These are phyloP conservation scores for Argya squamiceps DNA, from an alignment of 2,797 vertebrate species.

Conservation along the genomic window DNA sequence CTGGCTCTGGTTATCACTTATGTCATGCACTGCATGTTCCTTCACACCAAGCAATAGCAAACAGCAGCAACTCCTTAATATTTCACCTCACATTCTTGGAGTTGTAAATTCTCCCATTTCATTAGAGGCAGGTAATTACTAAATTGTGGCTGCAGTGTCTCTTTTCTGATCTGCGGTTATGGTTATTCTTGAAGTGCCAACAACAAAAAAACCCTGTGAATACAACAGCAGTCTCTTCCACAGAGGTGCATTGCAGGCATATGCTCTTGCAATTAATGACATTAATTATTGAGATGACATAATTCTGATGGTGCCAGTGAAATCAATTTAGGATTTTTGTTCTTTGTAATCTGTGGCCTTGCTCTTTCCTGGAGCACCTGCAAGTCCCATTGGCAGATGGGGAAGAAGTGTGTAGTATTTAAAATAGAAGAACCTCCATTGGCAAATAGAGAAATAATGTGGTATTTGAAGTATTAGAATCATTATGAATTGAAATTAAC, in stretches of 20 bases:
- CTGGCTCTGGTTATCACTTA: not conserved
- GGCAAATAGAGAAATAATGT: not conserved
- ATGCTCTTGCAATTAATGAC: not conserved
- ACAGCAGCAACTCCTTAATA: not conserved
- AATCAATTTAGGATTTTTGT: not conserved
- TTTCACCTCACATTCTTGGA: not conserved
- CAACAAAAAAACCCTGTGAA: not conserved
- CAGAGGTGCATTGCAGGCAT: not conserved
- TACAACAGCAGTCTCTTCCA: not conserved
- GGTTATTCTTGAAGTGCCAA: not conserved
- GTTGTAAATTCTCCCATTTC: not conserved
- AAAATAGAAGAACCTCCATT: not conserved
- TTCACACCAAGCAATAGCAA: not conserved
- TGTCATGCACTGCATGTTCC: not conserved
- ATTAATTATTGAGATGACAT: not conserved
- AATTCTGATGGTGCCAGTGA: not conserved
- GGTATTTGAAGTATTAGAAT: not conserved
- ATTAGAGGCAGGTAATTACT: not conserved
- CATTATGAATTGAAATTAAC: not conserved
- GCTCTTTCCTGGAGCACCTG: not conserved
- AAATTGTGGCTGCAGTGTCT: not conserved
- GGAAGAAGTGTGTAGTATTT: not conserved
- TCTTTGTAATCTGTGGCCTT: not conserved
- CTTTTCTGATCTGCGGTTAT: not conserved
- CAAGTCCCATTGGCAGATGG: not conserved